Evolutionary conservation across 2,113 vertebrate genomes (phyloP), one percentile per base, ranked within the genome.

Genomic region (Eurystomus gularis): DNA sequence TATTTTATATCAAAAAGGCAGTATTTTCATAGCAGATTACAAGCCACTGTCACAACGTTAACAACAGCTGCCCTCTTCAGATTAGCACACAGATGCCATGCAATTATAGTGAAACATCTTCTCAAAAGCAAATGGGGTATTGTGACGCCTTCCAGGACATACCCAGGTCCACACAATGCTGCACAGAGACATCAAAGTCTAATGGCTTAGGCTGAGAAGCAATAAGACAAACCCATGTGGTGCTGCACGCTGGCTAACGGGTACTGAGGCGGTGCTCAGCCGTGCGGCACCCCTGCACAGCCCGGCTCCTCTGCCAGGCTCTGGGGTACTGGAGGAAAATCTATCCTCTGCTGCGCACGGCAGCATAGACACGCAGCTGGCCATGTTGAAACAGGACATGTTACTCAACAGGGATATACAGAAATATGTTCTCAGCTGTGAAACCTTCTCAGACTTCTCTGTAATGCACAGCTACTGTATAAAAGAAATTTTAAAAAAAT

Each of bases 341-440:
- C 46, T 40, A 20, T 16, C 17, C 49, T 26, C 1, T 28, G n/a
- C 3, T 0, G 29, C 29, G 42, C 0, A 1, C 2, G n/a, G 60
- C 20, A 70, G 69, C 20, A 49, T 0, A 13, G 51, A 71, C 17
- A 49, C 13, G 58, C 13, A 40, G 4, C 17, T 17, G n/a, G 39
- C 28, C 17, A 4, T 11, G 23, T 15, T 37, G 44, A 37, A 49
- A 86, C 52, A 70, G 35, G 20, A 39, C 10, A 6, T 23, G 14
- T 48, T 54, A 48, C 28, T 81, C 49, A 64, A 69, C 14, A 40
- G 31, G 13, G 23, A 66, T 24, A 61, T 16, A 40, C 4, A 35
- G 46, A 55, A 49, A 29, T 44, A 71, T 2, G 11, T 33, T 83
- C 21, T 86, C 68, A 76, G 49, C 37, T 77, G 16, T 15, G 37